Base-by-base conservation (phyloP, 2,113 vertebrate genomes). In the Rhadina sibilatrix region DNA sequence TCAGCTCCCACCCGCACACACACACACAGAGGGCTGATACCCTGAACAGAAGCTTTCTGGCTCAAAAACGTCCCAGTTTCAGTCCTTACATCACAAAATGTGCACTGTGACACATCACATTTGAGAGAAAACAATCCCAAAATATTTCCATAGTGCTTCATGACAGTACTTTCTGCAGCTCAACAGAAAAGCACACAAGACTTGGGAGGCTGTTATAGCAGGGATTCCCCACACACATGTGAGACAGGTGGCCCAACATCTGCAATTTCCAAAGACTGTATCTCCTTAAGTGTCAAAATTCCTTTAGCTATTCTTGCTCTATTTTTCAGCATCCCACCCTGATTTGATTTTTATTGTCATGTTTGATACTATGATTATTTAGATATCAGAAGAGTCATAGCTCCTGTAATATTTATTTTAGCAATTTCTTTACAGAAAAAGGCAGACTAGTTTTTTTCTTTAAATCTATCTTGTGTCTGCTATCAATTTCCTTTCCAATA, bases 11-110 rank as follows among this genome's bases (percentile, higher is more conserved):
- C 46, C 40, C 40, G 37, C 6, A 12, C 28, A 33, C 13, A 4
- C 23, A 21, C 10, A 11, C 7, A 22, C 6, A n/a, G 2, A 35
- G 0, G 12, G 46, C 17, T 21, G 23, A 40, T 46, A 46, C 17
- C 20, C 21, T 27, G 10, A 30, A 56, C 5, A 28, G 10, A 53
- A 17, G 20, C 24, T 16, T 69, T 60, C 35, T 60, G 38, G 22
- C 12, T 25, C 19, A 64, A 42, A 40, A 65, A 64, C 14, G 21
- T 20, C 69, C 27, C 42, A 24, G 17, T 63, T 76, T 63, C 65
- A 44, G 28, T 92, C 44, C 53, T 71, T 54, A 49, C 20, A 38
- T 49, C 23, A 59, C 1, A 2, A 85, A 52, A 25, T 3, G 33
- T 3, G 20, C 35, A 28, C 3, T n/a, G 20, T 20, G 30, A 52